These are phyloP conservation scores for Drosophila novamexicana DNA, from an alignment of 1,140 invertebrate genomes.

Conservation along the genomic window DNA sequence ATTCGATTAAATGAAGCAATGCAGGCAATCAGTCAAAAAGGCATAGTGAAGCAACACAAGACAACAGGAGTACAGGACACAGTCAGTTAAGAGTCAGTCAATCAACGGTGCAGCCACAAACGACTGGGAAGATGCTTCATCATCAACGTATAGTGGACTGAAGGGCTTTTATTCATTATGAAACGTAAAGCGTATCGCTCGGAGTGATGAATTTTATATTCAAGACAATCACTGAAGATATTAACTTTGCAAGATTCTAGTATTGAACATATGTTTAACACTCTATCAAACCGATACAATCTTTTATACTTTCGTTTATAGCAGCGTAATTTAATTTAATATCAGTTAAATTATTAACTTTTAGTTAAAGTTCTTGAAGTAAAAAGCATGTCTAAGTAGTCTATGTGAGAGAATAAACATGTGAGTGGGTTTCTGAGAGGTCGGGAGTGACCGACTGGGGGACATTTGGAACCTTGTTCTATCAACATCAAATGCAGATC, in stretches of 20 bases:
- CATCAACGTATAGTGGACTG: not conserved
- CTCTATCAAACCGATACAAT: no score
- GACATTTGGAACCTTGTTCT: no score
- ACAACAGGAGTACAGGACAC: constrained; percentile 4
- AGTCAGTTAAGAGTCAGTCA: constrained; percentile 39
- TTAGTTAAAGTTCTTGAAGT: no score
- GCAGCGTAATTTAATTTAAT: no score
- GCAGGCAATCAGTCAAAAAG: constrained; percentile 73
- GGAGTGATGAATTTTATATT: not conserved
- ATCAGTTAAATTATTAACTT: no score
- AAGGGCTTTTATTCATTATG: constrained; percentile 7
- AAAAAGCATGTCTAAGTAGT: no score
- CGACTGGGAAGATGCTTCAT: constrained; percentile 5
- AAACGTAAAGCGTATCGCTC: not conserved
- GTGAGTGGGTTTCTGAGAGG: no score
- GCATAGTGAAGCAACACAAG: constrained; percentile 14
- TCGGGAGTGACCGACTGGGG: no score
- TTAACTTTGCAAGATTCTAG: not conserved
- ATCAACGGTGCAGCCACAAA: constrained; percentile 34
- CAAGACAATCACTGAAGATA: not conserved
- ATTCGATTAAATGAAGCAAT: constrained; percentile 76
- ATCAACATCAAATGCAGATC: no score
- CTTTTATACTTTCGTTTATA: no score
- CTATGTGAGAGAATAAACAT: no score
- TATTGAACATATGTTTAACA: no score